These are phyloP conservation scores for Graptemys geographica DNA, from an alignment of 2,797 vertebrate genomes.

Conservation along the genomic window DNA sequence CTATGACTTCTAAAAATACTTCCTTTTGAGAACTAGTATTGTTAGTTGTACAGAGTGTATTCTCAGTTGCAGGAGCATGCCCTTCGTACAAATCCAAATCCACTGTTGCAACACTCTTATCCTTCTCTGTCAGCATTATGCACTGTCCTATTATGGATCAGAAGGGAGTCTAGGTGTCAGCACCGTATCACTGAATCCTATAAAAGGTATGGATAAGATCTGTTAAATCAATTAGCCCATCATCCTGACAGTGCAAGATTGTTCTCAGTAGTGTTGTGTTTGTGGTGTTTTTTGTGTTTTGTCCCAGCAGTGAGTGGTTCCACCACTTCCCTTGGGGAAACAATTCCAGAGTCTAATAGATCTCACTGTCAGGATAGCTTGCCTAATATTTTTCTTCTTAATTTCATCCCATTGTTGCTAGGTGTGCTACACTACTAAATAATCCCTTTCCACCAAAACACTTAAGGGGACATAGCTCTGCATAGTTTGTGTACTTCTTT, in stretches of 20 bases:
- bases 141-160: background rate
- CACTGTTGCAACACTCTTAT: accelerated
- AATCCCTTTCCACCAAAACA: background rate
- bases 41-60: background rate
- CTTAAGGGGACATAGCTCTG: accelerated
- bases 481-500: background rate
- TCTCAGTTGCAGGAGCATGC: background rate
- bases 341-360: background rate
- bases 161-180: background rate
- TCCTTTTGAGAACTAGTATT: background rate
- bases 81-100: background rate
- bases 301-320: background rate
- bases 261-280: background rate
- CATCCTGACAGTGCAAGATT: background rate
- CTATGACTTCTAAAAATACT: background rate
- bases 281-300: no score
- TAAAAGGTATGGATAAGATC: background rate
- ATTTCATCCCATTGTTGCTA: background rate
- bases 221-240: background rate
- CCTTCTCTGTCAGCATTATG: accelerated
- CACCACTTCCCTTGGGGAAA: background rate
- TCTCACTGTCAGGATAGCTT: background rate
- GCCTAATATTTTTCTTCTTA: background rate
- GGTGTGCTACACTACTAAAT: background rate
- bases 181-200: background rate